Conservation (phyloP, 2,888 invertebrate genomes). For the Drepana falcataria region DNA sequence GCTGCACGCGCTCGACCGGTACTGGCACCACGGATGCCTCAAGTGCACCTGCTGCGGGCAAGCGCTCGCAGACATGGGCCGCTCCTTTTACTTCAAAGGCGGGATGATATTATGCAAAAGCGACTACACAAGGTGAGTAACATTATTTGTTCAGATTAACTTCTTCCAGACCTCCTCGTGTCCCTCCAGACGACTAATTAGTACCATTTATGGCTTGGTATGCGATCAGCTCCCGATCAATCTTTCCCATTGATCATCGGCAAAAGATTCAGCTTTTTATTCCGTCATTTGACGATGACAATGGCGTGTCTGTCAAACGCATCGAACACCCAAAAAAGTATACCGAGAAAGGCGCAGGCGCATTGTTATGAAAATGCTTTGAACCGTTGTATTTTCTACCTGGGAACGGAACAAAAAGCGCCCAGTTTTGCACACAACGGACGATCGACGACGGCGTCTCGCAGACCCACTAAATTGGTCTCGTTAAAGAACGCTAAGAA, state of each 20-base stretch:
- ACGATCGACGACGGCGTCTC: constrained; percentile 54
- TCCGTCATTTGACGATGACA: constrained; percentile 72
- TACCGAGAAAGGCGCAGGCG: constrained; percentile 67
- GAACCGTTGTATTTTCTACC: constrained; percentile 72
- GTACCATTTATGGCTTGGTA: constrained; percentile 47
- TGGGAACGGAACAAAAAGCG: constrained; percentile 65
- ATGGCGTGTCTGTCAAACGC: constrained; percentile 73
- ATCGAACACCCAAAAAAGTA: constrained; percentile 63
- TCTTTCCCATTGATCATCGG: constrained; percentile 64
- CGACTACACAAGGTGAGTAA: constrained; percentile 94
- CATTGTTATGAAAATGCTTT: constrained; percentile 77
- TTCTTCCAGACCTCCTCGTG: constrained; percentile 17
- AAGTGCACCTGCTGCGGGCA: constrained; percentile 95
- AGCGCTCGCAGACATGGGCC: constrained; percentile 93
- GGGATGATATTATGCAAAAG: constrained; percentile 97
- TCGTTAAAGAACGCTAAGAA: constrained; percentile 63
- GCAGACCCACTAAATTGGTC: constrained; percentile 61
- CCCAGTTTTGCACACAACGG: constrained; percentile 64
- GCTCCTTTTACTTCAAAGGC: constrained; percentile 94
- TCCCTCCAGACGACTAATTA: constrained; percentile 45
- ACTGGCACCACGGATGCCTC: constrained; percentile 97
- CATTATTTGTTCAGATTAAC: constrained; percentile 1
- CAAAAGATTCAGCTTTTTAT: constrained; percentile 63
- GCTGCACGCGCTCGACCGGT: constrained; percentile 94
- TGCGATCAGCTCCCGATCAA: constrained; percentile 47